These are phyloP conservation scores for Actenoides lindsayi DNA, from an alignment of 2,113 vertebrate species.

Conservation along the genomic window DNA sequence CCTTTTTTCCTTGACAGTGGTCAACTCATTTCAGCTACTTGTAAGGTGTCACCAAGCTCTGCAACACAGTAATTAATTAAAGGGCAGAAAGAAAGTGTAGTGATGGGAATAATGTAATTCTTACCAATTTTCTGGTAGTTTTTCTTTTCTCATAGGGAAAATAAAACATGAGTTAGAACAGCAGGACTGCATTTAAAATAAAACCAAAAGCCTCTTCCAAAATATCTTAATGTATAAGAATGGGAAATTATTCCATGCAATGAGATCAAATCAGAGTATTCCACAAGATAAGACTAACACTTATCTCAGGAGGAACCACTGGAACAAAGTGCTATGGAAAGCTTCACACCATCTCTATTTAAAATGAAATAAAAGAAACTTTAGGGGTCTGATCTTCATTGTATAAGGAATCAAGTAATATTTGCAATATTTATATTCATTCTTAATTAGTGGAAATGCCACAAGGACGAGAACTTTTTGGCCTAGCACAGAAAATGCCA, in stretches of 20 bases:
- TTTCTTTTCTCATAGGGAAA: neutral
- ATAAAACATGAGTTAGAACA: conserved; percentile 11
- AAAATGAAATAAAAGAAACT: neutral
- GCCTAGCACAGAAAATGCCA: neutral
- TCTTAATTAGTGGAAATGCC: neutral
- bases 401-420: neutral
- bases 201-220: conserved; percentile 2
- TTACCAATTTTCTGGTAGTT: neutral
- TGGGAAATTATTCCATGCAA: neutral
- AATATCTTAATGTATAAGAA: neutral
- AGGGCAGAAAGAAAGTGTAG: neutral
- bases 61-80: neutral
- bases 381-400: neutral
- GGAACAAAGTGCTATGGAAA: neutral
- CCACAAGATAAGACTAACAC: neutral
- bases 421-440: conserved; percentile 18
- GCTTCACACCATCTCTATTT: neutral
- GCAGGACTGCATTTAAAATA: conserved; percentile 25
- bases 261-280: neutral
- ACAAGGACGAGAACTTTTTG: neutral
- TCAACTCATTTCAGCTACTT: neutral
- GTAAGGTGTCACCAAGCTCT: neutral
- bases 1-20: neutral
- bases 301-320: neutral
- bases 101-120: neutral